A percentile compares a stretch with the other conserved stretches of the same genome.
These are phyloP conservation scores for Torymus texanus DNA, from an alignment of 2,888 invertebrate species.

Conservation along the genomic window DNA sequence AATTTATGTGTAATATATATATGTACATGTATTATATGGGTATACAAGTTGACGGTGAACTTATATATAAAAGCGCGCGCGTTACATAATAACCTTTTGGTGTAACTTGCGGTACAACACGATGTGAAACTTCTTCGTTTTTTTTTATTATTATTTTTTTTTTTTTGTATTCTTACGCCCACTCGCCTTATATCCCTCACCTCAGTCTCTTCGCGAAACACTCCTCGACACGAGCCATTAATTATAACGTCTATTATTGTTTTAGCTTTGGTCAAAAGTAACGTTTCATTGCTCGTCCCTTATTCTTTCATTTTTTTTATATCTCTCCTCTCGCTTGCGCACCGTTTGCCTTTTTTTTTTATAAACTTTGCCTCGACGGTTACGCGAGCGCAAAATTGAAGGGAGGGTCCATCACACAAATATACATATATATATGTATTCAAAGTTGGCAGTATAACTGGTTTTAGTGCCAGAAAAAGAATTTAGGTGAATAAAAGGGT, in stretches of 20 bases:
- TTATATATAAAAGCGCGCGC: conserved; percentile 9
- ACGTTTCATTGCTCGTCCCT: conserved; percentile 41
- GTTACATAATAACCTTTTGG: conserved; percentile 17
- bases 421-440: too few relatives aligned
- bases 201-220: conserved; percentile 22
- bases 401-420: too few relatives aligned
- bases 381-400: too few relatives aligned
- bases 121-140: conserved; percentile 32
- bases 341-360: too few relatives aligned
- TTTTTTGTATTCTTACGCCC: not conserved
- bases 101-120: conserved; percentile 45
- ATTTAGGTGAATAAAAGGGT: too few relatives aligned
- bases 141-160: conserved; percentile 27
- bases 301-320: conserved; percentile 19
- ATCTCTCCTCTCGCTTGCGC: not conserved
- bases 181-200: not conserved
- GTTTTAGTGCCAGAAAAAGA: too few relatives aligned
- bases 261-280: conserved; percentile 60
- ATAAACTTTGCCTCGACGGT: too few relatives aligned
- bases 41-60: not conserved
- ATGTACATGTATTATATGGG: too few relatives aligned
- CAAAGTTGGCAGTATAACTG: too few relatives aligned
- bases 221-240: conserved; percentile 34
- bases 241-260: conserved; percentile 59
- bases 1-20: too few relatives aligned